Evolutionary conservation across 2,888 invertebrate genomes (phyloP), one percentile per base, ranked within the genome.

Genomic region (Sabatieria punctata): DNA sequence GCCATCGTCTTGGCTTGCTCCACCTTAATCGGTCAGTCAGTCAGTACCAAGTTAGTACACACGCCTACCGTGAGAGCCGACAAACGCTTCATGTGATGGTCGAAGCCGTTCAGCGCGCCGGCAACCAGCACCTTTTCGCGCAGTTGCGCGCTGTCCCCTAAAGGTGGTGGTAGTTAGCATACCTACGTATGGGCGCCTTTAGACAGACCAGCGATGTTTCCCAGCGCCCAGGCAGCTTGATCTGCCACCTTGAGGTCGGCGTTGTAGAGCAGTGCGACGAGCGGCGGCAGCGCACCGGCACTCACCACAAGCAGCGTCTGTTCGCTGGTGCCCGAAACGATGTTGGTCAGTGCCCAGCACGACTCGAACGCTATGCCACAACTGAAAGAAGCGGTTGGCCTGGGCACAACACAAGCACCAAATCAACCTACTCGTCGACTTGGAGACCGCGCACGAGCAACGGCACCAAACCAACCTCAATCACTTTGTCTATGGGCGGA

Each of bases 341-440:
- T 84, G 64, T 95, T 95, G 24, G 95, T 97, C 47, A 97, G 70
- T 0, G 89, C 89, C 95, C 95, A 97, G 0, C 91, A 82, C 1
- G 91, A 82, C 70, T 95, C 95, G 70, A 95, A 95, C 66, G n/a
- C n/a, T n/a, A n/a, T n/a, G n/a, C n/a, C n/a, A n/a, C n/a, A n/a
- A n/a, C n/a, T n/a, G n/a, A n/a, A n/a, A n/a, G n/a, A n/a, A n/a
- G n/a, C n/a, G n/a, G n/a, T n/a, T n/a, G n/a, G n/a, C n/a, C n/a
- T n/a, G n/a, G 33, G 18, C 15, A 30, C 15, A 30, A 8, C 8
- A 15, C 30, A 11, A 30, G 30, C 30, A 30, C 8, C 30, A 11
- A 8, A 11, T 30, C 8, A 30, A 46, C 24, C 22, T 48, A 37
- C 51, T 46, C 18, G 24, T 3, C 19, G 27, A 27, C 18, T 13